Evolutionary conservation across 92 coral and sea anemone species (phyloP).

Genomic region (Anthopleura xanthogrammica): DNA sequence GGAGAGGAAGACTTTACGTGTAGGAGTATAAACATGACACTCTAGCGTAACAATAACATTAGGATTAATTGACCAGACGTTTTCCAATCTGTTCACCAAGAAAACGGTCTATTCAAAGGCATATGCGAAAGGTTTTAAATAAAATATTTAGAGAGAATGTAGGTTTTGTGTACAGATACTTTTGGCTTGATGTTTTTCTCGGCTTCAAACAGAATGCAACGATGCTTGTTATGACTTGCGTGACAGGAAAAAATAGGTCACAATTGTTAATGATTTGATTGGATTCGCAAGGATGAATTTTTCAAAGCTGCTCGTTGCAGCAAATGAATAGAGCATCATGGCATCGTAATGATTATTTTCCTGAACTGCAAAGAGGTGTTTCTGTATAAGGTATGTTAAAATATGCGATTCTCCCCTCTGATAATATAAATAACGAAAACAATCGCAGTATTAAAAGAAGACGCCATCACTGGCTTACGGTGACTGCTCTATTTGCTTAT

Average conservation of each 20-base stretch:
- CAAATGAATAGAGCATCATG: too few relatives aligned
- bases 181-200: not conserved
- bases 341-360: too few relatives aligned
- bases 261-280: not conserved
- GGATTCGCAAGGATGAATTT: not conserved
- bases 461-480: too few relatives aligned
- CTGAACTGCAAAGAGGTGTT: too few relatives aligned
- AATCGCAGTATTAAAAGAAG: too few relatives aligned
- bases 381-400: too few relatives aligned
- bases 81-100: conserved; percentile 9
- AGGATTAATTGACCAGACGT: not conserved
- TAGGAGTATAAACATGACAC: not conserved
- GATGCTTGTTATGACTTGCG: not conserved
- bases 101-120: not conserved
- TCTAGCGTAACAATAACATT: not conserved
- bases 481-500: too few relatives aligned
- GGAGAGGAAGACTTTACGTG: not conserved
- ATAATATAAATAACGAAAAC: too few relatives aligned
- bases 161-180: not conserved
- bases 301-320: not conserved
- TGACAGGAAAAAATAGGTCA: not conserved
- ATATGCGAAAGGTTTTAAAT: not conserved
- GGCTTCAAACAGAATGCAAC: not conserved
- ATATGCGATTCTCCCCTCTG: too few relatives aligned
- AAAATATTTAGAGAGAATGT: not conserved